Evolutionary conservation across 2,888 invertebrate species (phyloP).

Genomic region (Cylindroiulus punctatus): DNA sequence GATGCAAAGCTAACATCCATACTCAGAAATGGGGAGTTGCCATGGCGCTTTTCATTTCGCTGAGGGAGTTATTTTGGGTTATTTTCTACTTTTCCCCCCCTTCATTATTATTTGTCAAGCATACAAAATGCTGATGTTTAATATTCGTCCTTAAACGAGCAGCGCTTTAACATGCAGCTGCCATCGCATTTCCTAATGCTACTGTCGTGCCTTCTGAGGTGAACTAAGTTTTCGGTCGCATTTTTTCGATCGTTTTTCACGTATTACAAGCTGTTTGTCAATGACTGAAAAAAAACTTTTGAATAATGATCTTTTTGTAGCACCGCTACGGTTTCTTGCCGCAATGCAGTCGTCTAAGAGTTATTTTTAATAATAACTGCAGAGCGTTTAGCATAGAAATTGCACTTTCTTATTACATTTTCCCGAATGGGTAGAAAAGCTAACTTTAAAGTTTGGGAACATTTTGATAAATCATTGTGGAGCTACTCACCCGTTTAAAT

Average conservation of each 20-base stretch:
- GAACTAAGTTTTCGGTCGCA: not conserved
- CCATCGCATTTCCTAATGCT: slow-evolving; percentile 1
- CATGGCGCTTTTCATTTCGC: not conserved
- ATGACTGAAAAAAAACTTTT: not conserved
- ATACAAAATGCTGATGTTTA: not conserved
- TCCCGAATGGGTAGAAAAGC: not conserved
- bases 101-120: not conserved
- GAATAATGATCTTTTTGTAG: slow-evolving; percentile 2
- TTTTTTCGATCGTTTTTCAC: slow-evolving; percentile 18
- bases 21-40: not conserved
- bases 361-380: slow-evolving; percentile 18
- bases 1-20: not conserved
- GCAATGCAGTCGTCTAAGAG: slow-evolving; percentile 1
- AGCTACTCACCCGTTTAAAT: not conserved
- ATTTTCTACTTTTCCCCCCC: not conserved
- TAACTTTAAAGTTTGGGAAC: not conserved
- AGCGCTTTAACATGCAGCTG: not conserved
- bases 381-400: not conserved
- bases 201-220: slow-evolving; percentile 11
- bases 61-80: not conserved
- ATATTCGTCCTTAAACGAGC: not conserved
- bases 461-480: not conserved
- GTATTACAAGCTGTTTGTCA: slow-evolving; percentile 18
- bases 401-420: slow-evolving; percentile 18
- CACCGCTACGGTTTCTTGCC: not conserved